These are phyloP conservation scores for Wasmannia auropunctata DNA, from an alignment of 1,140 invertebrate genomes.

Conservation along the genomic window DNA sequence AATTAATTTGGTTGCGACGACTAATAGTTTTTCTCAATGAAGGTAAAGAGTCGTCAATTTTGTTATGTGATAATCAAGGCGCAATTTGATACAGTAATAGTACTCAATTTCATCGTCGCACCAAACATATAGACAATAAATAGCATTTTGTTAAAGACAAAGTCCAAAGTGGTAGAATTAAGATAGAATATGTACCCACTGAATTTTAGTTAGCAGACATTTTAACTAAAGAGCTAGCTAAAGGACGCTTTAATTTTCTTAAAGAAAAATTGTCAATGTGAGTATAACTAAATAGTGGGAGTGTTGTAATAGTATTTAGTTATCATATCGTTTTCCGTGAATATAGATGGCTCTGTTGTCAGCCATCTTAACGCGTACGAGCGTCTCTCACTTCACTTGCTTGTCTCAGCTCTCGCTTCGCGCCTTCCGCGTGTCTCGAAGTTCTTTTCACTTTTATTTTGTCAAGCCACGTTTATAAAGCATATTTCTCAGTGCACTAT, in stretches of 20 bases:
- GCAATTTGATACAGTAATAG: background rate
- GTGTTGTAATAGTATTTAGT: no score
- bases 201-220: background rate
- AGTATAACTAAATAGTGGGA: no score
- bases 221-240: background rate
- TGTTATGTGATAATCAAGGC: background rate
- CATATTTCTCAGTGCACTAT: no score
- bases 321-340: no score
- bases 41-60: background rate
- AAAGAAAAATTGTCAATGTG: no score
- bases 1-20: background rate
- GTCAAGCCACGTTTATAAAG: no score
- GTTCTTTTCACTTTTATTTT: no score
- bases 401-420: no score
- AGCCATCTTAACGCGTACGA: no score
- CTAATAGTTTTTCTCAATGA: background rate
- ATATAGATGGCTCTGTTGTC: no score
- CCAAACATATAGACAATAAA: background rate
- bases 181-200: background rate
- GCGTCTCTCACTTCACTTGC: no score
- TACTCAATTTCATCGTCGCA: background rate
- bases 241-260: background rate
- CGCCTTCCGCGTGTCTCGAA: no score
- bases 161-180: background rate
- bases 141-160: background rate